These are phyloP conservation scores for Drosophila pruinosa DNA, from an alignment of 1,140 invertebrate genomes.

Conservation along the genomic window DNA sequence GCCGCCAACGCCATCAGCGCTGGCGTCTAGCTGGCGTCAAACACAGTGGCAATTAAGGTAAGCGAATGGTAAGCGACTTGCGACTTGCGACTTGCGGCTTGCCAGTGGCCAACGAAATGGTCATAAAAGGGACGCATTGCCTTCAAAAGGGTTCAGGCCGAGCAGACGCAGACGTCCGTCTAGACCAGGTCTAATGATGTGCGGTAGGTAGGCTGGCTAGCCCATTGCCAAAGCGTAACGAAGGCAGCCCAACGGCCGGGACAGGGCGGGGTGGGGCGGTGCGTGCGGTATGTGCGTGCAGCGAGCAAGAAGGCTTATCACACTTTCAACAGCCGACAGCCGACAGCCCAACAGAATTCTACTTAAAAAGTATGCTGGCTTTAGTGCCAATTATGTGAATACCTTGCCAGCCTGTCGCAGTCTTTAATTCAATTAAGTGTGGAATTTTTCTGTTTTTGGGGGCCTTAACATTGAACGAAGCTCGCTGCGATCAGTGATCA, in stretches of 20 bases:
- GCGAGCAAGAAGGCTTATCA: constrained; percentile 54
- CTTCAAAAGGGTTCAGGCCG: constrained; percentile 63
- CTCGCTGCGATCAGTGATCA: too few relatives aligned
- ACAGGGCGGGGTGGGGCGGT: too few relatives aligned
- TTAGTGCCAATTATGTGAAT: constrained; percentile 61
- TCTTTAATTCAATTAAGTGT: constrained; percentile 73
- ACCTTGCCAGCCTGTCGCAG: constrained; percentile 26
- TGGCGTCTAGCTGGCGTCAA: constrained; percentile 46
- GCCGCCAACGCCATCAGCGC: constrained; percentile 59
- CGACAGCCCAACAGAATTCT: constrained; percentile 54
- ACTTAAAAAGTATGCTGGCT: constrained; percentile 47
- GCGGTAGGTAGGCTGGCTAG: constrained; percentile 51
- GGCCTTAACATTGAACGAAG: constrained; percentile 46
- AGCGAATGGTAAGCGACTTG: constrained; percentile 16
- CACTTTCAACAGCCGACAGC: constrained; percentile 52
- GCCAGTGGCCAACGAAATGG: constrained; percentile 30
- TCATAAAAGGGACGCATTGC: constrained; percentile 38
- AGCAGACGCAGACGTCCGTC: constrained; percentile 63
- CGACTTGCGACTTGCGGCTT: constrained; percentile 31
- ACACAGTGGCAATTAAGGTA: constrained; percentile 38
- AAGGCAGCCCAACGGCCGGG: too few relatives aligned
- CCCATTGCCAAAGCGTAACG: constrained; percentile 1
- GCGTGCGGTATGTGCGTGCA: constrained; percentile 23
- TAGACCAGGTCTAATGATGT: constrained; percentile 72
- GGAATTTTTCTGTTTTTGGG: constrained; percentile 42